Base-by-base conservation (phyloP, 2,113 vertebrate species). In the Pteronura brasiliensis region DNA sequence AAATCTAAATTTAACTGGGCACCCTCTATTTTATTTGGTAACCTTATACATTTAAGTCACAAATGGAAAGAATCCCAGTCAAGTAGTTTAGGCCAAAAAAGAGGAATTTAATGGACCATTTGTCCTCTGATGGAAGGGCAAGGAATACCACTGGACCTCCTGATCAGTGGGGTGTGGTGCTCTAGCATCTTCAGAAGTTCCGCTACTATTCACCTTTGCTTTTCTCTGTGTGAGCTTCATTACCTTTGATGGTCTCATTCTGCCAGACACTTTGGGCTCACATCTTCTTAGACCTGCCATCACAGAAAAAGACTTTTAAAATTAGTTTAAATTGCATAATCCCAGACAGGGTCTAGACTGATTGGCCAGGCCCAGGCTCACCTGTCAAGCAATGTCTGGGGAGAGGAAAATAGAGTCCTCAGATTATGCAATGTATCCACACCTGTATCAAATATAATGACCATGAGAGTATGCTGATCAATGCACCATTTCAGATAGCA, bases 351-450 rank as follows among this genome's bases (percentile, higher is more conserved):
- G 0, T 87, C 44, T 90, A 57, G 55, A 27, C 31, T 80, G 71
- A 86, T 36, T 7, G 7, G 21, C 74, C n/a, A 85, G 52, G 11
- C 23, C 2, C n/a, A 15, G 3, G n/a, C 2, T 2, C 15, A 49
- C 18, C 36, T 34, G 34, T 83, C 72, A 20, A 31, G 23, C 77
- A 52, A 9, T 7, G 47, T 29, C 42, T 71, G 15, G 67, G 49
- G 12, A 34, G 4, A 69, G 0, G 17, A 11, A 18, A 44, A 67
- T 14, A 0, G 8, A 10, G 25, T 7, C 15, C 1, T 59, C 29
- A 59, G 29, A 23, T 0, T 52, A 42, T 36, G 5, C 61, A 42
- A 12, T 25, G 21, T 15, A 63, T 36, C 34, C 42, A 42, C 13
- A 47, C 2, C 1, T 31, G 6, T 42, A 49, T 10, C 47, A 49